Evolutionary conservation across 2,888 invertebrate species (phyloP), one percentile per base, ranked within the genome.

Genomic region (Vannuccia rotundouncinata): DNA sequence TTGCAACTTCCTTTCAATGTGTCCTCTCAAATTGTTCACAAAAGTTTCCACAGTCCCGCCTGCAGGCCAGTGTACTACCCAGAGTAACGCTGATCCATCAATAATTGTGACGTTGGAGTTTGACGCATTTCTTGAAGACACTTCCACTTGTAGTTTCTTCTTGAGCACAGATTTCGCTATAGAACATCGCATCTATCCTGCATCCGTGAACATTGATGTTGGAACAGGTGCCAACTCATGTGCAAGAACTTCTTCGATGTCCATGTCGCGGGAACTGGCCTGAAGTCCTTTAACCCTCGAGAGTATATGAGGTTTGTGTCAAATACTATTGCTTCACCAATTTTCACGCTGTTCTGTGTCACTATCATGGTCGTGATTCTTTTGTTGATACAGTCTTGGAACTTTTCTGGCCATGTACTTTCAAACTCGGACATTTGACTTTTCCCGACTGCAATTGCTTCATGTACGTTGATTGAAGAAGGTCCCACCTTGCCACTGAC

Each of bases 201-300:
- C 74, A 13, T 81, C 81, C 5, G 66, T 75, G 77, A 81, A 82
- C 79, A 83, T 31, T 59, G 82, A 77, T 59, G 82, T 79, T 10
- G 81, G 83, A n/a, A 79, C 5, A 74, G 82, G 80, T 28, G 82
- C 59, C 22, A 82, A 77, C 73, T 82, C 81, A 82, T 82, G 75
- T 13, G 25, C 29, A 25, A 82, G 59, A n/a, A 82, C 59, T 59
- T 78, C 76, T 29, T 78, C 59, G 0, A 80, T 74, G 59, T 78
- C 59, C 29, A 82, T 77, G 2, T 31, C 13, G n/a, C 81, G 45
- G 29, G 60, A 45, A 30, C 75, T 60, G 59, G 5, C 25, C 74
- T 29, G 22, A 13, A 82, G 27, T 45, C 77, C 81, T 77, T 80
- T 80, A 13, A 79, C 82, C 25, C 79, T 76, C 27, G 59, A 59